Evolutionary conservation across 2,113 vertebrate genomes (phyloP).

Genomic region (Echinops telfairi): DNA sequence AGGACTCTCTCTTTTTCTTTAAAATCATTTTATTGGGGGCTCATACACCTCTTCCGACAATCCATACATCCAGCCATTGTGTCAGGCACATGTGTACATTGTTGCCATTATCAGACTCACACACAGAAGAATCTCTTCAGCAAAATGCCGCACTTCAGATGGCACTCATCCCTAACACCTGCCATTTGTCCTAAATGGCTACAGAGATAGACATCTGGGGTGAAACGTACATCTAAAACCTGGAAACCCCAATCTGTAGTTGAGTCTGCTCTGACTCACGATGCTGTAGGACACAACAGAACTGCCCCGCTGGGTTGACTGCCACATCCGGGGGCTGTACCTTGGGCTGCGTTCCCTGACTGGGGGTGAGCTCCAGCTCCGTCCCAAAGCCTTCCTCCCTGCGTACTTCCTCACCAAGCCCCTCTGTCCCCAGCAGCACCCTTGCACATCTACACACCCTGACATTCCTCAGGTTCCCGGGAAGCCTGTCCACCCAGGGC

Average conservation of each 20-base stretch:
- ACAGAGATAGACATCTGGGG: not conserved
- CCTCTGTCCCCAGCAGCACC: too few relatives aligned
- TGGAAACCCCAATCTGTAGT: not conserved
- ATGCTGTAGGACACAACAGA: not conserved
- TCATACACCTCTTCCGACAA: too few relatives aligned
- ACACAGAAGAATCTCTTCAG: not conserved
- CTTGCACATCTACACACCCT: not conserved
- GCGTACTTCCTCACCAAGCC: too few relatives aligned
- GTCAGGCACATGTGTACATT: too few relatives aligned
- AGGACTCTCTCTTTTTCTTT: too few relatives aligned
- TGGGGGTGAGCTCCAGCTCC: not conserved
- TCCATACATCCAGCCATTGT: too few relatives aligned
- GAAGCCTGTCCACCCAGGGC: not conserved
- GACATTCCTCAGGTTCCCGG: accelerated
- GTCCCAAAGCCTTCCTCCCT: too few relatives aligned
- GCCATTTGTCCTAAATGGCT: not conserved
- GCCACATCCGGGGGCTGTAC: not conserved
- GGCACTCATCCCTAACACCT: not conserved
- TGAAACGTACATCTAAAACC: not conserved
- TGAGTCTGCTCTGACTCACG: too few relatives aligned
- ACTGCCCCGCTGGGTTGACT: not conserved
- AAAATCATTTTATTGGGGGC: too few relatives aligned
- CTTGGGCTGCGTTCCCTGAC: not conserved
- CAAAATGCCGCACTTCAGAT: not conserved
- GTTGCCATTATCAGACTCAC: too few relatives aligned